Conservation (phyloP, 1,140 invertebrate genomes). For the Chymomyza costata region DNA sequence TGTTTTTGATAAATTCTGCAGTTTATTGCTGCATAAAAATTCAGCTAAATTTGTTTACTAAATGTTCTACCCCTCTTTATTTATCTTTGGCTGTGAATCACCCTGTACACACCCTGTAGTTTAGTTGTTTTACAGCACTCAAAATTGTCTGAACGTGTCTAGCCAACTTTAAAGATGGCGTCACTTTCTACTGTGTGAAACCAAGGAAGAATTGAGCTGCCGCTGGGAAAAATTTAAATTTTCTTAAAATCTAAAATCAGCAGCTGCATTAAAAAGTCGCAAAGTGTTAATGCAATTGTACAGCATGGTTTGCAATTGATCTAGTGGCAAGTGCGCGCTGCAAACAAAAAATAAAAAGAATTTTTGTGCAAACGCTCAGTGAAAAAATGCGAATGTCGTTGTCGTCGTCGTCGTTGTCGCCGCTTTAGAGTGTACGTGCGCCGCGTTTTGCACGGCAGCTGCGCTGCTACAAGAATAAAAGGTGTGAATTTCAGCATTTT, state of each 20-base stretch:
- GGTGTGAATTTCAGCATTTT: slow-evolving; percentile 41
- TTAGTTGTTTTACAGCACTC: too few relatives aligned
- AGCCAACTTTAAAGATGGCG: slow-evolving; percentile 58
- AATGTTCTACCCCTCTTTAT: too few relatives aligned
- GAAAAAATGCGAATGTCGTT: slow-evolving; percentile 56
- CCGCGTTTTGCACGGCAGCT: slow-evolving; percentile 50
- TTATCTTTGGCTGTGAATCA: too few relatives aligned
- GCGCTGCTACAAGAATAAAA: slow-evolving; percentile 40
- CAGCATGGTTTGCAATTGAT: slow-evolving; percentile 51
- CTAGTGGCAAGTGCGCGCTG: slow-evolving; percentile 39
- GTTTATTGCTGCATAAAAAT: too few relatives aligned
- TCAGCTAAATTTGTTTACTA: too few relatives aligned
- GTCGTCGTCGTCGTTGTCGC: slow-evolving; percentile 25
- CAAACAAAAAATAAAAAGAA: slow-evolving; percentile 32
- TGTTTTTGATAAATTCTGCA: too few relatives aligned
- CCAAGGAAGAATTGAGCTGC: slow-evolving; percentile 53
- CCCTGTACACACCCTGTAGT: too few relatives aligned
- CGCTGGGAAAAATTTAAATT: slow-evolving; percentile 54
- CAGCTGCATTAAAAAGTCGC: slow-evolving; percentile 48
- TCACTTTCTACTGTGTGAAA: slow-evolving; percentile 63
- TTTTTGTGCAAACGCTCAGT: slow-evolving; percentile 31
- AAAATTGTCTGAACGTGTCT: slow-evolving; percentile 39
- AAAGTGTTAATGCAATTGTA: slow-evolving; percentile 43
- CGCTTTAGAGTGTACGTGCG: slow-evolving; percentile 45
- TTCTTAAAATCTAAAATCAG: slow-evolving; percentile 51